Evolutionary conservation across 2,113 vertebrate species (phyloP), one percentile per base, ranked within the genome.

Genomic region (Oreocharis arfaki): DNA sequence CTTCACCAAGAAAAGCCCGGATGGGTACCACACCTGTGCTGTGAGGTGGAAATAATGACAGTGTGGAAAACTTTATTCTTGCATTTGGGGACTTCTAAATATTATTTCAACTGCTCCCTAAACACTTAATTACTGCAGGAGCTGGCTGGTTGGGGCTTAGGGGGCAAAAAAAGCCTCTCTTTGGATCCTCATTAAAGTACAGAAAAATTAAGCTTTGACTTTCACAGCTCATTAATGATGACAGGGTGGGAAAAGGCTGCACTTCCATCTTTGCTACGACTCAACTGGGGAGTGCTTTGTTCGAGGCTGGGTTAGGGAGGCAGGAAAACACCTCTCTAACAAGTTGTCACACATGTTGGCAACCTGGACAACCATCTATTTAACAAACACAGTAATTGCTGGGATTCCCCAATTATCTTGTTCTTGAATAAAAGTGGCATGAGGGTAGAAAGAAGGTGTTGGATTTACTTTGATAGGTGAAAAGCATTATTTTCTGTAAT

Each of bases 151-250:
- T 90, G 90, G 88, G 73, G 83, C 73, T 94, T 87, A 89, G 60
- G 79, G 94, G 88, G 90, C 65, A 86, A 95, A 90, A 90, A 68
- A 70, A 26, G 24, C 52, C 39, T 95, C 82, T 93, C 78, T 88
- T 87, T 60, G 59, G 79, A 88, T 90, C 59, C 90, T 95, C 85
- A 90, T 95, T 97, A 96, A 95, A 95, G 87, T 53, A 89, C 32
- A 68, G 80, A 88, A 96, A 96, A 93, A 93, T 89, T 93, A 94
- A 86, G 86, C 83, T 92, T 89, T 95, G 90, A 96, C 93, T 94
- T 97, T 93, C 90, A 95, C 88, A 93, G 86, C 92, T 97, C 90
- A 90, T 94, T 96, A 97, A 95, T 91, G 84, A 79, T 89, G 88
- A 93, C 80, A 92, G 49, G 71, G 37, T 94, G 90, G 90, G 92